Percentiles rank a stretch among this genome's conserved stretches.
These are phyloP conservation scores for Bagarius yarrelli DNA, from an alignment of 2,113 vertebrate genomes.

Conservation along the genomic window DNA sequence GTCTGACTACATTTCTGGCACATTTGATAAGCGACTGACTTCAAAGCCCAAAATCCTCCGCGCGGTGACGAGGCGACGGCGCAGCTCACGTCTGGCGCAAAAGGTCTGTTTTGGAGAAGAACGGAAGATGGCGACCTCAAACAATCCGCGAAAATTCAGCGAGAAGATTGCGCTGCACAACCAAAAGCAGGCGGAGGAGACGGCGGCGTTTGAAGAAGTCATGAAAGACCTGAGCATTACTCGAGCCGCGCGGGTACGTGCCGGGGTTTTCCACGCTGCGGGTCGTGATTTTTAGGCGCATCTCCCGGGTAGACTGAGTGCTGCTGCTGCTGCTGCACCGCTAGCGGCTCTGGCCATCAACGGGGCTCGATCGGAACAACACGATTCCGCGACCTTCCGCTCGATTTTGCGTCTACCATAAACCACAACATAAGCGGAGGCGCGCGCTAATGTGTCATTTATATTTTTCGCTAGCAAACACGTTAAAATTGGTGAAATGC, in stretches of 20 bases:
- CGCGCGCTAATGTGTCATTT: neutral
- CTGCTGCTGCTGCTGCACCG: conserved; percentile 6
- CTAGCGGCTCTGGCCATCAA: neutral
- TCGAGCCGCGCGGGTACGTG: conserved; percentile 88
- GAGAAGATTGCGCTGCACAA: conserved; percentile 96
- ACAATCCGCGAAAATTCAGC: conserved; percentile 98
- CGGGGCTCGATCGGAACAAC: neutral
- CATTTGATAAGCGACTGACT: conserved; percentile 31
- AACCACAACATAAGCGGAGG: neutral
- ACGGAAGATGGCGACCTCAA: conserved; percentile 95
- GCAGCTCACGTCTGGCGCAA: conserved; percentile 65
- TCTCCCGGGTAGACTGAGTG: neutral
- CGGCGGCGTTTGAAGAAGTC: conserved; percentile 92
- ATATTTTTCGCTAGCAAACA: neutral
- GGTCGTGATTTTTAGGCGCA: conserved; percentile 24
- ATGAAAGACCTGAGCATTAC: conserved; percentile 95
- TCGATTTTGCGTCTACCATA: neutral
- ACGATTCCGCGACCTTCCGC: neutral
- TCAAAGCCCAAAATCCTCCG: conserved; percentile 53
- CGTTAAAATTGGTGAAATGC: neutral
- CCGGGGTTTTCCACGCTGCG: neutral
- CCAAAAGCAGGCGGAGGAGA: conserved; percentile 95
- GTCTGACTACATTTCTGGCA: neutral
- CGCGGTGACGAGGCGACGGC: conserved; percentile 66
- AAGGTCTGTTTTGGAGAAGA: conserved; percentile 79